Percentiles rank a stretch among this genome's conserved stretches.
Evolutionary conservation across 2,113 vertebrate species (phyloP).

Genomic region (Lagopus leucura): DNA sequence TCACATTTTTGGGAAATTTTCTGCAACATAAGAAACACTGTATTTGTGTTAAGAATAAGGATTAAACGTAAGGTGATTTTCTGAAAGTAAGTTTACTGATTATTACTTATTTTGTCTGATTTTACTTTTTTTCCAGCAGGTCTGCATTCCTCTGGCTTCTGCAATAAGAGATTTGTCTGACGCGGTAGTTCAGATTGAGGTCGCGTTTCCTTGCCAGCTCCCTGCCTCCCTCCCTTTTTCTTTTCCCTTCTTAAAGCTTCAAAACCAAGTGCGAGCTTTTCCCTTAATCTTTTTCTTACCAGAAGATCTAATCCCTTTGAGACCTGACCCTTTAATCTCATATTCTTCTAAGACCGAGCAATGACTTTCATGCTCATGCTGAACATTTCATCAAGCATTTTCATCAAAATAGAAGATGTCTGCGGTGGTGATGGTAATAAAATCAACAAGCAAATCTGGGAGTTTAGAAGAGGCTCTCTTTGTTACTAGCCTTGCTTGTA

Average conservation of each 20-base stretch:
- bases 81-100: not conserved
- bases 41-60: not conserved
- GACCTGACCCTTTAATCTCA: not conserved
- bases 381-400: not conserved
- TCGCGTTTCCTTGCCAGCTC: not conserved
- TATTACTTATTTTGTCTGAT: constrained; percentile 21
- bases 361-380: not conserved
- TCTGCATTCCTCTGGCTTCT: constrained; percentile 19
- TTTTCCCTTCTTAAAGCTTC: not conserved
- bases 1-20: not conserved
- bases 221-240: not conserved
- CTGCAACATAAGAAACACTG: not conserved
- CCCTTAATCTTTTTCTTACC: not conserved
- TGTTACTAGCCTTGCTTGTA: not conserved
- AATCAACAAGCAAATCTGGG: not conserved
- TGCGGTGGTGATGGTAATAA: not conserved
- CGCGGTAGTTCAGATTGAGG: constrained; percentile 26
- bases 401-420: not conserved
- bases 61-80: constrained; percentile 10
- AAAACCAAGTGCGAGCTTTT: not conserved
- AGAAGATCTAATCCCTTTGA: not conserved
- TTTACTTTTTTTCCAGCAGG: constrained; percentile 20
- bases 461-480: not conserved
- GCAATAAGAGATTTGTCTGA: not conserved
- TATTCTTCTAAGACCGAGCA: not conserved